These are phyloP conservation scores for Carassius carassius DNA, from an alignment of 2,113 vertebrate species.

Conservation along the genomic window DNA sequence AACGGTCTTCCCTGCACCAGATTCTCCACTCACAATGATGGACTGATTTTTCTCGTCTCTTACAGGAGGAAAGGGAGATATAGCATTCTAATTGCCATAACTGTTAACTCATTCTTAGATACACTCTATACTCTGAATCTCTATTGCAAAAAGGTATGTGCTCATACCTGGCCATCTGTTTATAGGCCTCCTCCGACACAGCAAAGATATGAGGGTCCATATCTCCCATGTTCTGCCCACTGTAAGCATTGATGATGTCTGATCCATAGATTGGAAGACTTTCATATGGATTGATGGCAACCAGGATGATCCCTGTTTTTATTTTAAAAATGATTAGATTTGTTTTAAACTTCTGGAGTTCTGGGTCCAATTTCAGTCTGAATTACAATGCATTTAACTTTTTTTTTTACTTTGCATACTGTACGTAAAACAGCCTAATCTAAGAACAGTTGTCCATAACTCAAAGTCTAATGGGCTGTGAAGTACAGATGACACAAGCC, in stretches of 20 bases:
- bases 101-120: neutral
- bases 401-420: neutral
- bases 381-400: neutral
- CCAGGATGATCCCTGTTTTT: slow-evolving; percentile 89
- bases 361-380: neutral
- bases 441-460: slow-evolving; percentile 21
- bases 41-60: slow-evolving; percentile 96
- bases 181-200: slow-evolving; percentile 95
- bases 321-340: neutral
- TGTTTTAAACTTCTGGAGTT: neutral
- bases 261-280: slow-evolving; percentile 93
- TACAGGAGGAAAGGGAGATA: slow-evolving; percentile 21
- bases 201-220: slow-evolving; percentile 99
- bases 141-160: neutral
- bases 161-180: slow-evolving; percentile 94
- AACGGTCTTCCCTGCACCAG: slow-evolving; percentile 93
- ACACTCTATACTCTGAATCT: neutral
- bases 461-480: slow-evolving; percentile 1
- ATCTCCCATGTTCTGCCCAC: slow-evolving; percentile 95
- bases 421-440: slow-evolving; percentile 19
- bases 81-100: neutral
- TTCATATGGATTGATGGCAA: slow-evolving; percentile 97
- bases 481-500: neutral
- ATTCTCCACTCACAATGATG: slow-evolving; percentile 90
- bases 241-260: slow-evolving; percentile 96